Conservation (phyloP, 2,888 invertebrate genomes). For the Entomobrya multifasciata region DNA sequence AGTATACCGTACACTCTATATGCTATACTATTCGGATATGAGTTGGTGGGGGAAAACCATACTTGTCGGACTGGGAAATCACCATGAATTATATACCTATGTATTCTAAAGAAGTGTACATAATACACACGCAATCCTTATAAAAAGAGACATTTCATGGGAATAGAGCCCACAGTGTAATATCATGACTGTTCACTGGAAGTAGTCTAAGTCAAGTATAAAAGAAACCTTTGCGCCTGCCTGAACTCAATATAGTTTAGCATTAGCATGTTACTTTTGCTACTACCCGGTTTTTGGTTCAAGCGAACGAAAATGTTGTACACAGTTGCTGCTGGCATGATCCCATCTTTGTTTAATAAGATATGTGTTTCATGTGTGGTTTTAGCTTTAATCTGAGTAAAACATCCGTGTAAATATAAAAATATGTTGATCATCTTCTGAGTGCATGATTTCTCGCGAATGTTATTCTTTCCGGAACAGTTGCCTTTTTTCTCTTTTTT, state of each 20-base stretch:
- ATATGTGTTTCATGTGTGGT: neutral
- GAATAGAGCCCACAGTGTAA: too few relatives aligned
- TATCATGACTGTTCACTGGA: too few relatives aligned
- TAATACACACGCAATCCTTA: too few relatives aligned
- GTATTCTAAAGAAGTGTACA: too few relatives aligned
- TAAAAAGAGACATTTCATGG: too few relatives aligned
- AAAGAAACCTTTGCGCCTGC: constrained; percentile 60
- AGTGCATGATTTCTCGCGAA: constrained; percentile 55
- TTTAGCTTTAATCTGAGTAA: neutral
- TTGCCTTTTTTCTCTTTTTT: too few relatives aligned
- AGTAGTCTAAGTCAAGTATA: too few relatives aligned
- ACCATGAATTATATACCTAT: too few relatives aligned
- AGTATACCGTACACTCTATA: too few relatives aligned
- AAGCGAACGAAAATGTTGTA: neutral
- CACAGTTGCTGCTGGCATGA: neutral
- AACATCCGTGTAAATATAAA: neutral
- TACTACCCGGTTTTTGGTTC: constrained; percentile 52
- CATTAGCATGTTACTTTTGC: neutral
- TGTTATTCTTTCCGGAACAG: neutral
- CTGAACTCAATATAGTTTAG: constrained; percentile 20
- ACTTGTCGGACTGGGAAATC: too few relatives aligned
- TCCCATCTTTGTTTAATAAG: neutral
- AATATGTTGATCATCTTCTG: constrained; percentile 38
- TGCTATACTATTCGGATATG: too few relatives aligned
- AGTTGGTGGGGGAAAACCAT: too few relatives aligned